These are phyloP conservation scores for Pocillopora meandrina DNA, from an alignment of 92 coral and sea anemone species.

Conservation along the genomic window DNA sequence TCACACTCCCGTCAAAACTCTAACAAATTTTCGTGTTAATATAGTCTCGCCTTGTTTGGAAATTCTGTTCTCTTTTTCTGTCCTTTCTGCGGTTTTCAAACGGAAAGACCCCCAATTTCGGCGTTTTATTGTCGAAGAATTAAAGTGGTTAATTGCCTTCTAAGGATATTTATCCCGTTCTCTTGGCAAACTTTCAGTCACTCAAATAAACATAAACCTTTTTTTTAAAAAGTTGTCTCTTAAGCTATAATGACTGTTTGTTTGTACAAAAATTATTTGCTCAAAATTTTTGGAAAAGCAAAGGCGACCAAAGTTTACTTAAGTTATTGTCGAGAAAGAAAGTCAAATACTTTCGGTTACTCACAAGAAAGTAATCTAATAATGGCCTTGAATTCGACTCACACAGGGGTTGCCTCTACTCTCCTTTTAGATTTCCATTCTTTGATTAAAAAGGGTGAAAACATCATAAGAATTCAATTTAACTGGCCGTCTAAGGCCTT, in stretches of 20 bases:
- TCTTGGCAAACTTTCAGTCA: slow-evolving; percentile 27
- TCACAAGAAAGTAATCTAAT: not conserved
- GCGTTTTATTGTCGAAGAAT: slow-evolving; percentile 1
- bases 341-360: not conserved
- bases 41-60: not conserved
- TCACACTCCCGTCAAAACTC: not conserved
- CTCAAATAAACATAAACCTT: slow-evolving; percentile 13
- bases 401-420: not conserved
- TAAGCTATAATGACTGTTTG: not conserved
- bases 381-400: not conserved
- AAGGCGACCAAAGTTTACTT: not conserved
- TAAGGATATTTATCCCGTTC: not conserved
- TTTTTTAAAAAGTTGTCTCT: not conserved
- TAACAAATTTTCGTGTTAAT: slow-evolving; percentile 13
- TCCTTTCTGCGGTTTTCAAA: slow-evolving; percentile 6
- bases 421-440: not conserved
- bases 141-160: slow-evolving; percentile 38
- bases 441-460: not conserved
- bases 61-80: not conserved
- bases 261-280: slow-evolving; percentile 1
- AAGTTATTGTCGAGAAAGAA: not conserved
- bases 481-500: not conserved
- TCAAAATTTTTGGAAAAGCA: not conserved
- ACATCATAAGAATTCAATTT: not conserved
- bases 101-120: slow-evolving; percentile 18